Base-by-base conservation (phyloP, 2,113 vertebrate species). In the Ivindomyrus marchei region DNA sequence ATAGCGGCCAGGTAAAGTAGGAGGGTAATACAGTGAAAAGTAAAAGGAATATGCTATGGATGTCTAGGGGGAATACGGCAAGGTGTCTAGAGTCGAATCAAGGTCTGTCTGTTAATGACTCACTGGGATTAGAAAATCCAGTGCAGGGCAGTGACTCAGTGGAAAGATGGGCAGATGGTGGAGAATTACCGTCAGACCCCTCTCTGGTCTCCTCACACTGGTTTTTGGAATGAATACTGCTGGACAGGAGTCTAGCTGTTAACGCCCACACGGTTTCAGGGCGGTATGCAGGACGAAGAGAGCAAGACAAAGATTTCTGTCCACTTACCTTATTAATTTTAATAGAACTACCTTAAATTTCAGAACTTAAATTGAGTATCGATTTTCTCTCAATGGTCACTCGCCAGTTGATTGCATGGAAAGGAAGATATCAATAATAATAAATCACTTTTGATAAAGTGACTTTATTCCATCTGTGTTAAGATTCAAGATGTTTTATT, bases 81-180 rank as follows among this genome's bases (percentile, higher is more conserved):
- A 36, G 17, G 45, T 47, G 49, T 77, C 21, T 53, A 53, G 31
- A 27, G 42, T 62, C 58, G 15, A 31, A 50, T 53, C 70, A n/a
- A 77, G 62, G 13, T 84, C 80, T 36, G 77, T 53, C 70, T 89
- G 17, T 42, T 89, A 53, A 84, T 53, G 88, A 89, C 50, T 56
- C 70, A 85, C 45, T 85, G 83, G 21, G 83, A 85, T 85, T 85
- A 46, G 74, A 80, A 80, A 80, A 80, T 80, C 74, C 74, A 80
- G 74, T 85, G 83, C 83, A 85, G 45, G 83, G 45, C 83, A 83
- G 70, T 53, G 45, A 50, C 49, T 89, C 31, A 39, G 49, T 53
- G 49, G 49, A 89, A 89, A 83, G 88, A 89, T 84, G 50, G 88
- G 50, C 88, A 89, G 88, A 83, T 89, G 88, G 88, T 19, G 36